Evolutionary conservation across 2,888 invertebrate species (phyloP).

Genomic region (Mesochorus sp.): DNA sequence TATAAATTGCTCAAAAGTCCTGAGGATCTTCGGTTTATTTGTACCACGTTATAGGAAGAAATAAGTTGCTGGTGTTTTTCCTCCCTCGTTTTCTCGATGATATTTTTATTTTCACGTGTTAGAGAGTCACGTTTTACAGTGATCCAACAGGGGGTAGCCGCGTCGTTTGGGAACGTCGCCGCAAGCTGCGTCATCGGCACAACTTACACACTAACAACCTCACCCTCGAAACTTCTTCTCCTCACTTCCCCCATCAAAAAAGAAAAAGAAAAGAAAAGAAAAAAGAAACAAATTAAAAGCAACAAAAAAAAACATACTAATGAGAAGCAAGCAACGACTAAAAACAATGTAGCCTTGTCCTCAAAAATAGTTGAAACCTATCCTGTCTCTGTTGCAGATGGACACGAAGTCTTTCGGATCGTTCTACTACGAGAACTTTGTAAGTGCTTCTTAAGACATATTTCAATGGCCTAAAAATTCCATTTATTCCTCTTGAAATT

Average conservation of each 20-base stretch:
- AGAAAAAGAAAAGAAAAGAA: conserved; percentile 29
- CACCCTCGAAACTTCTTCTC: conserved; percentile 44
- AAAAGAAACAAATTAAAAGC: conserved; percentile 18
- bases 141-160: conserved; percentile 78
- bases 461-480: conserved; percentile 3
- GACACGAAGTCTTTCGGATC: conserved; percentile 98
- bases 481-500: too few species aligned
- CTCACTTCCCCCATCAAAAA: conserved; percentile 62
- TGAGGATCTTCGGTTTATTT: conserved; percentile 32
- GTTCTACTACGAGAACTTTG: conserved; percentile 98
- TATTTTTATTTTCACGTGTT: conserved; percentile 68
- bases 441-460: conserved; percentile 88
- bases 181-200: conserved; percentile 83
- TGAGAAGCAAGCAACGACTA: not conserved
- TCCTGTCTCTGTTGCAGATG: conserved; percentile 90
- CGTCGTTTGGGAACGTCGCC: conserved; percentile 81
- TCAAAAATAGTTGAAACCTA: conserved; percentile 80
- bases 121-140: conserved; percentile 78
- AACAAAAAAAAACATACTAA: not conserved
- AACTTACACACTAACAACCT: conserved; percentile 72
- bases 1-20: conserved; percentile 2
- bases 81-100: conserved; percentile 69
- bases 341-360: conserved; percentile 64
- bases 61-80: conserved; percentile 68
- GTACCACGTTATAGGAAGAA: conserved; percentile 29